Evolutionary conservation across 2,888 invertebrate genomes (phyloP).

Genomic region (Drosophila niveifrons): DNA sequence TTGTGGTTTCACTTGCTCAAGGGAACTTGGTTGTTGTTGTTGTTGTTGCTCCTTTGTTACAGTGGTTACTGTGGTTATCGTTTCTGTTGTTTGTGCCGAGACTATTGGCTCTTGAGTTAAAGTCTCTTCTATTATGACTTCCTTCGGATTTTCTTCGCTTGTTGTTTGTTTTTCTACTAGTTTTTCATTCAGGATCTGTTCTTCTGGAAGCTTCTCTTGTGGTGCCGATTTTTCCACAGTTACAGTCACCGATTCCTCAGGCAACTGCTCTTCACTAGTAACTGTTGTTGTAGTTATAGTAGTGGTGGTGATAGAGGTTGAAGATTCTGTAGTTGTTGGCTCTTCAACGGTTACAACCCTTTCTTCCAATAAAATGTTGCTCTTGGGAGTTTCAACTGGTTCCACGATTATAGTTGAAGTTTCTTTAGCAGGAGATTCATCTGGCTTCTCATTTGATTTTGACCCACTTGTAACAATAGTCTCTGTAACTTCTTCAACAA

Average conservation of each 20-base stretch:
- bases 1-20: slow-evolving; percentile 36
- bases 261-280: slow-evolving; percentile 37
- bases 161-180: slow-evolving; percentile 1
- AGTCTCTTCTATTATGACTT: slow-evolving; percentile 11
- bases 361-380: slow-evolving; percentile 39
- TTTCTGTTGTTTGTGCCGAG: slow-evolving; percentile 35
- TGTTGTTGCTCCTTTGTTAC: slow-evolving; percentile 31
- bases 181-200: slow-evolving; percentile 17
- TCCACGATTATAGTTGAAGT: slow-evolving; percentile 23
- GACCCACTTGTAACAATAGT: slow-evolving; percentile 19
- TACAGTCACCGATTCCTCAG: slow-evolving; percentile 31
- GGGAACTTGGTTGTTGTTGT: slow-evolving; percentile 34
- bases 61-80: slow-evolving; percentile 37
- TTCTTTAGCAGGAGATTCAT: slow-evolving; percentile 29
- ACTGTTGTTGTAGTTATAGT: slow-evolving; percentile 59
- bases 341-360: slow-evolving; percentile 51
- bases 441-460: slow-evolving; percentile 28
- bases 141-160: neutral
- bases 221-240: slow-evolving; percentile 13
- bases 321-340: slow-evolving; percentile 50
- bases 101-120: slow-evolving; percentile 14
- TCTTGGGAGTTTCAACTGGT: neutral
- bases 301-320: slow-evolving; percentile 53
- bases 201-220: slow-evolving; percentile 1
- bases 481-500: slow-evolving; percentile 24